Evolutionary conservation across 2,113 vertebrate genomes (phyloP), one percentile per base, ranked within the genome.

Genomic region (Phaethon lepturus): DNA sequence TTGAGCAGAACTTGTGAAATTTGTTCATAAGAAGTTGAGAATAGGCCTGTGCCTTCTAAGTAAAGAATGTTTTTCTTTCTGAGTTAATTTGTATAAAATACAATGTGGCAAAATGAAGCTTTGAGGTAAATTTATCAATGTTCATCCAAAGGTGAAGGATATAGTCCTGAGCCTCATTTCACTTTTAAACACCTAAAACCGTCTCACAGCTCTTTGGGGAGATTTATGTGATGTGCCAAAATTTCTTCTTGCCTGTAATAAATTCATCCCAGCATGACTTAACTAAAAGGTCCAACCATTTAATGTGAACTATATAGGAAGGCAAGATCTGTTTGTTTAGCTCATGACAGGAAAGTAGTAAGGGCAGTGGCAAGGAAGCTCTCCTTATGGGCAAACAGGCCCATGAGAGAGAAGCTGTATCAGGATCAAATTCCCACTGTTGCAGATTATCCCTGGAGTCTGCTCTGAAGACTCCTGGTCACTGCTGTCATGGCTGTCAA

Each of bases 351-450:
- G 11, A 10, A 66, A 49, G 29, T n/a, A 58, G 20, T 44, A 69
- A 35, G 14, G 40, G 8, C 49, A 31, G 17, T 24, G 14, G 35
- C 73, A 76, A 80, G 33, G 40, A 62, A 17, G 16, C 18, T 60
- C n/a, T 53, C 33, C 33, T 76, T 68, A 19, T 25, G 23, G 35
- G 40, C 42, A 68, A 44, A 64, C 7, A 33, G 44, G 12, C 20
- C 14, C 0, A 0, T 12, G 17, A 60, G 22, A 67, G n/a, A 60
- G 28, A 64, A 80, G 7, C 29, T n/a, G 1, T n/a, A 35, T 33
- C 26, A 29, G 49, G 17, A 69, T 79, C 23, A 60, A 38, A 76
- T 52, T 60, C 35, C 29, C 20, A 17, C 29, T 1, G 0, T 24
- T 88, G 25, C 29, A 71, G 33, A 10, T 52, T 75, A 20, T 79